phyloP scores from a whole-genome alignment of 1,140 invertebrate genomes.

The Drosophila miranda region DNA sequence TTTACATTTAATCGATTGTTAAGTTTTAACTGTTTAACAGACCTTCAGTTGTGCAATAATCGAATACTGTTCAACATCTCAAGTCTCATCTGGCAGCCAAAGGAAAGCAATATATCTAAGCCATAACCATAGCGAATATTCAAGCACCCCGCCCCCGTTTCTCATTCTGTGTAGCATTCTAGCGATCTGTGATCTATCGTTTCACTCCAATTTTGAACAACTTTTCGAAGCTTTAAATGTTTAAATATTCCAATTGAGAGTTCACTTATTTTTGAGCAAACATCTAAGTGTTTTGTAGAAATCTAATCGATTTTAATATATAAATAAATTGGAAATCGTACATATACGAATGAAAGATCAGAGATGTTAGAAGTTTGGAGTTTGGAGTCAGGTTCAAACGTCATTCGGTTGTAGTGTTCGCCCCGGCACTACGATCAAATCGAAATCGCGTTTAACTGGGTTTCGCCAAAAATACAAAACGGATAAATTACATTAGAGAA shows the following conservation, averaged over 20 bases:
- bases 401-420: slow-evolving; percentile 70
- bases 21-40: slow-evolving; percentile 56
- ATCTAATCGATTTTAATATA: slow-evolving; percentile 26
- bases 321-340: slow-evolving; percentile 5
- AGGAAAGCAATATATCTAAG: slow-evolving; percentile 57
- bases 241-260: slow-evolving; percentile 28
- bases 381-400: slow-evolving; percentile 46
- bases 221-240: slow-evolving; percentile 20
- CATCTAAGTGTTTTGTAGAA: slow-evolving; percentile 39
- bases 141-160: slow-evolving; percentile 2
- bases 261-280: slow-evolving; percentile 18
- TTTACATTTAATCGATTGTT: slow-evolving; percentile 48
- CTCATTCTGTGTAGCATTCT: slow-evolving; percentile 29
- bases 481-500: slow-evolving; percentile 1
- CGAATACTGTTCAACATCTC: slow-evolving; percentile 40
- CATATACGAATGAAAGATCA: not conserved
- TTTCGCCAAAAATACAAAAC: slow-evolving; percentile 38
- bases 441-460: slow-evolving; percentile 59
- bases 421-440: slow-evolving; percentile 76
- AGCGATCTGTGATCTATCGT: not conserved
- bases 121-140: slow-evolving; percentile 24
- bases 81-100: slow-evolving; percentile 35
- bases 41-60: slow-evolving; percentile 40
- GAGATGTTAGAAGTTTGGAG: slow-evolving; percentile 12
- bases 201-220: slow-evolving; percentile 29